These are phyloP conservation scores for Heliconius congener DNA, from an alignment of 1,140 invertebrate genomes.

Conservation along the genomic window DNA sequence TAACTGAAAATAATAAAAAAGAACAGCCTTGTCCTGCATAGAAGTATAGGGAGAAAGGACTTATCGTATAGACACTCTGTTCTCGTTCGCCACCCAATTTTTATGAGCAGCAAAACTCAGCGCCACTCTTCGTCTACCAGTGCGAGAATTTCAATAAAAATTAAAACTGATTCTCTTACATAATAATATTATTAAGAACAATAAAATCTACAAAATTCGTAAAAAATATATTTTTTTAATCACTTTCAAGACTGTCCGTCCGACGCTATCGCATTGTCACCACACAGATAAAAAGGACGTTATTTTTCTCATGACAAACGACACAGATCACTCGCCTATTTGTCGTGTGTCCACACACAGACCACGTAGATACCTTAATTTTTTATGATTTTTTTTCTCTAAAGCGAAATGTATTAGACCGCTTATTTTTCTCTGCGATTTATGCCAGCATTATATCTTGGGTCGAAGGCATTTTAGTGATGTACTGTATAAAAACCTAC, in stretches of 20 bases:
- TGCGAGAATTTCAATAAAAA: too few species aligned
- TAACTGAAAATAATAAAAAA: too few species aligned
- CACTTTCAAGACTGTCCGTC: conserved; percentile 7
- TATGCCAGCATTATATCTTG: conserved; percentile 18
- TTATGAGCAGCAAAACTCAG: too few species aligned
- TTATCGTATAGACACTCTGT: too few species aligned
- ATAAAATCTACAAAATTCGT: background rate
- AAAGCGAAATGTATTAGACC: conserved; percentile 56
- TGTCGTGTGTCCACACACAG: conserved; percentile 46
- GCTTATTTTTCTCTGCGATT: conserved; percentile 43
- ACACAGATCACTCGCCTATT: conserved; percentile 54
- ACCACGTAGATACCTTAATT: conserved; percentile 58
- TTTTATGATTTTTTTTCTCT: conserved; percentile 52
- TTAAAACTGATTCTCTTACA: too few species aligned
- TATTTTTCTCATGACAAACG: conserved; percentile 60
- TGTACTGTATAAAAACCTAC: background rate
- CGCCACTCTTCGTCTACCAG: too few species aligned
- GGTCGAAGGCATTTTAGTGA: background rate
- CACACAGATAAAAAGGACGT: conserved; percentile 39
- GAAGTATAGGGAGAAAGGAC: too few species aligned
- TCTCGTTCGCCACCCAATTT: too few species aligned
- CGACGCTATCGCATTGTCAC: conserved; percentile 10
- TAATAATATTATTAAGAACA: too few species aligned
- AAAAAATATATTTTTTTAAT: too few species aligned
- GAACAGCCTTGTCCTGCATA: too few species aligned